Percentiles rank a stretch among this genome's conserved stretches.
phyloP scores from a whole-genome alignment of 1,140 invertebrate genomes.

The Metopolophium dirhodum region DNA sequence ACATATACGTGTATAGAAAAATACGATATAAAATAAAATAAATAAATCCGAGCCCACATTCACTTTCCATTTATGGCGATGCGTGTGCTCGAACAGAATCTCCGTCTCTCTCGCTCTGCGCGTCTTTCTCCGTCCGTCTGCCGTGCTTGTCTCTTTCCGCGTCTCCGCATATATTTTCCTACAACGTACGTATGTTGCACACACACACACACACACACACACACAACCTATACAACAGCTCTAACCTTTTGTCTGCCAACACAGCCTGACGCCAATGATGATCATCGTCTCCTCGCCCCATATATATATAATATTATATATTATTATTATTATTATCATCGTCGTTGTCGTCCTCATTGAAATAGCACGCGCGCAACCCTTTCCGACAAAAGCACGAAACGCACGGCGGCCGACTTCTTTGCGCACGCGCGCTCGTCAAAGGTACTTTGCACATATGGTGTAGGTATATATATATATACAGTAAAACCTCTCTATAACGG shows the following conservation, averaged over 20 bases:
- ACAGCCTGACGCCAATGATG: neutral
- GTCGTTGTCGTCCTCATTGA: neutral
- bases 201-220: no score
- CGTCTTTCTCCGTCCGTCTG: neutral
- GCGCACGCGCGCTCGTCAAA: neutral
- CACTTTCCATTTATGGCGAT: constrained; percentile 55
- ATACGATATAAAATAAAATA: constrained; percentile 18
- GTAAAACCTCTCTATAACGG: no score
- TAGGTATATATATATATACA: neutral
- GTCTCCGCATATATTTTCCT: neutral
- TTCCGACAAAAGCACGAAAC: neutral
- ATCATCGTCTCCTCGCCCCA: neutral
- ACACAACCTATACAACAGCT: neutral
- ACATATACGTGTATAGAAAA: neutral
- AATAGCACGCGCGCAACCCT: constrained; percentile 4
- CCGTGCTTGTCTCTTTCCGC: neutral
- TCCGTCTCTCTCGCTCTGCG: neutral
- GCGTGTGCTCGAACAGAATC: neutral
- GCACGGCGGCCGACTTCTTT: no score
- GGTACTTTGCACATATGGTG: neutral
- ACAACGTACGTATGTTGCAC: neutral
- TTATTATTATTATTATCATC: no score
- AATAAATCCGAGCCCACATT: constrained; percentile 43
- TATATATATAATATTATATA: neutral
- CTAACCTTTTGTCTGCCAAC: constrained; percentile 36